Conservation (phyloP, 2,113 vertebrate species). For the Chamaea fasciata region DNA sequence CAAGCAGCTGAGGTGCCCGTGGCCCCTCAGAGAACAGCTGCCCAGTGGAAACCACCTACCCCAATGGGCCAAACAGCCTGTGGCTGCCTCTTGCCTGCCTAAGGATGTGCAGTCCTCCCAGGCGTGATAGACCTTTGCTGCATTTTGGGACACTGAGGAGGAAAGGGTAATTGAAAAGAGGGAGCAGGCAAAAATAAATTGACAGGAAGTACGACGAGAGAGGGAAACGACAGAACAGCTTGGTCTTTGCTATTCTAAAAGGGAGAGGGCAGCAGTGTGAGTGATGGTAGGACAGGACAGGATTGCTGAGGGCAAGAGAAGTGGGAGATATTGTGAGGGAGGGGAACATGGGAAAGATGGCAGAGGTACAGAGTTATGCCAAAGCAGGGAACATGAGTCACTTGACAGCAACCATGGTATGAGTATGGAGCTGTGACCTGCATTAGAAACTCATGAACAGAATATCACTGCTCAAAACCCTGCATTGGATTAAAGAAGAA, state of each 20-base stretch:
- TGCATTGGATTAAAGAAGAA: background rate
- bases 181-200: background rate
- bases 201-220: background rate
- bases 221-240: background rate
- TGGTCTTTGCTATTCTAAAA: background rate
- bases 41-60: background rate
- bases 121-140: background rate
- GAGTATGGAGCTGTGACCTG: background rate
- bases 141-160: background rate
- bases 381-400: background rate
- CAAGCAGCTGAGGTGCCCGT: background rate
- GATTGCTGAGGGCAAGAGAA: background rate
- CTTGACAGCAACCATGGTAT: background rate
- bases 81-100: background rate
- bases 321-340: background rate
- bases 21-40: background rate
- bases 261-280: background rate
- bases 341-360: background rate
- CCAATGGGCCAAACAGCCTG: background rate
- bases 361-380: background rate
- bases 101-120: rapidly evolving
- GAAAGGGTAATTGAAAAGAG: background rate
- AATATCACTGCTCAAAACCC: background rate
- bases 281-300: background rate
- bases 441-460: background rate